Evolutionary conservation across 2,113 vertebrate species (phyloP).

Genomic region (Stigmatopora argus): DNA sequence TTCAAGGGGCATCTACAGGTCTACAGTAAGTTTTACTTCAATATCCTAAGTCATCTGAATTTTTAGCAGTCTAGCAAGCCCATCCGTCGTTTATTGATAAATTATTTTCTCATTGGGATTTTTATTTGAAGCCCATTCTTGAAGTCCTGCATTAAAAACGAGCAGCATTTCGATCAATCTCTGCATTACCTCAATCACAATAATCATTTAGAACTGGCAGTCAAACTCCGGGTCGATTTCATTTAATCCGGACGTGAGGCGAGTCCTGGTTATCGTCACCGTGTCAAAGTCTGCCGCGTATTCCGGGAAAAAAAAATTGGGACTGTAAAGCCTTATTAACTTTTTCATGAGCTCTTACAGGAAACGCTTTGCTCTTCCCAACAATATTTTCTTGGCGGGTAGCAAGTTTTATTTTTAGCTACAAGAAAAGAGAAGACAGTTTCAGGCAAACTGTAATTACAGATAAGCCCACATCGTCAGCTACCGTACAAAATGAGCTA

Average conservation of each 20-base stretch:
- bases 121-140: conserved; percentile 1
- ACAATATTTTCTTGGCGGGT: neutral
- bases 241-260: neutral
- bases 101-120: neutral
- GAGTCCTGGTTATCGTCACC: neutral
- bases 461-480: neutral
- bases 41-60: too few species aligned
- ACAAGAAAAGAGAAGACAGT: neutral
- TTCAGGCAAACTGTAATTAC: neutral
- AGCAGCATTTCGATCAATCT: neutral
- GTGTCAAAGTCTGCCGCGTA: neutral
- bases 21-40: conserved; percentile 79
- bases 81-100: too few species aligned
- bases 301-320: neutral
- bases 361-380: neutral
- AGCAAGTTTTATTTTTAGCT: neutral
- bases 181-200: neutral
- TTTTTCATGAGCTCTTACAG: neutral
- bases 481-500: neutral
- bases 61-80: too few species aligned
- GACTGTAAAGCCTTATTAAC: neutral
- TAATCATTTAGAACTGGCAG: neutral
- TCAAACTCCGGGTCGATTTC: neutral
- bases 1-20: conserved; percentile 93
- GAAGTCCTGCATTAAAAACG: neutral